Evolutionary conservation across 2,113 vertebrate genomes (phyloP).

Genomic region (Chroicocephalus ridibundus): DNA sequence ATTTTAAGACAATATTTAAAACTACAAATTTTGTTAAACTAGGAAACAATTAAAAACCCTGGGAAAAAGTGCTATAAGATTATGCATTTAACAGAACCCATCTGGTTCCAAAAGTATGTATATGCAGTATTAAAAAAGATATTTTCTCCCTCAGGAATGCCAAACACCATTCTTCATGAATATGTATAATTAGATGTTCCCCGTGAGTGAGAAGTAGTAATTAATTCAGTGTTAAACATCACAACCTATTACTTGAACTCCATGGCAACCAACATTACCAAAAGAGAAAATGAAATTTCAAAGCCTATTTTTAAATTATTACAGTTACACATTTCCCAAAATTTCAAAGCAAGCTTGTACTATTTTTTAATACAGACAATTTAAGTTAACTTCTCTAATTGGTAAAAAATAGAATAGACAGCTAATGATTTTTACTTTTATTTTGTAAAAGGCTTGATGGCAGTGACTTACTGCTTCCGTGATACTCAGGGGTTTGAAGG

Average conservation of each 20-base stretch:
- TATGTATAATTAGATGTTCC: slow-evolving; percentile 85
- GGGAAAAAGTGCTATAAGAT: background rate
- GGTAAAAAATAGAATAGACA: background rate
- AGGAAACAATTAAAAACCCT: background rate
- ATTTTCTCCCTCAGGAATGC: slow-evolving; percentile 55
- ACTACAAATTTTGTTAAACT: background rate
- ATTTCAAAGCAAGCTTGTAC: slow-evolving; percentile 60
- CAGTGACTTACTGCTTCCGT: background rate
- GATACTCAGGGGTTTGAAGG: background rate
- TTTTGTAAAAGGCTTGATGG: background rate
- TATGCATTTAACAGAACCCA: background rate
- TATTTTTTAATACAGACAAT: slow-evolving; percentile 67
- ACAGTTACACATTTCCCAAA: slow-evolving; percentile 68
- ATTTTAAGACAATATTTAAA: background rate
- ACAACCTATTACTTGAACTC: slow-evolving; percentile 85
- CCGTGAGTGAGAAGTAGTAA: slow-evolving; percentile 82
- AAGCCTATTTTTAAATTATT: slow-evolving; percentile 77
- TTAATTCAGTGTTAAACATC: slow-evolving; percentile 86
- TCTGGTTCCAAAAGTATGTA: background rate
- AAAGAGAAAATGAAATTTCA: slow-evolving; percentile 77
- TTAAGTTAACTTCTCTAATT: slow-evolving; percentile 27
- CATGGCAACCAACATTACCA: slow-evolving; percentile 77
- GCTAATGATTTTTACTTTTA: background rate
- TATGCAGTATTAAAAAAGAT: slow-evolving; percentile 7
- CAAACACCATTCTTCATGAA: slow-evolving; percentile 72